Conservation (phyloP, 2,797 vertebrate species). For the Paedocypris micromegethes region DNA sequence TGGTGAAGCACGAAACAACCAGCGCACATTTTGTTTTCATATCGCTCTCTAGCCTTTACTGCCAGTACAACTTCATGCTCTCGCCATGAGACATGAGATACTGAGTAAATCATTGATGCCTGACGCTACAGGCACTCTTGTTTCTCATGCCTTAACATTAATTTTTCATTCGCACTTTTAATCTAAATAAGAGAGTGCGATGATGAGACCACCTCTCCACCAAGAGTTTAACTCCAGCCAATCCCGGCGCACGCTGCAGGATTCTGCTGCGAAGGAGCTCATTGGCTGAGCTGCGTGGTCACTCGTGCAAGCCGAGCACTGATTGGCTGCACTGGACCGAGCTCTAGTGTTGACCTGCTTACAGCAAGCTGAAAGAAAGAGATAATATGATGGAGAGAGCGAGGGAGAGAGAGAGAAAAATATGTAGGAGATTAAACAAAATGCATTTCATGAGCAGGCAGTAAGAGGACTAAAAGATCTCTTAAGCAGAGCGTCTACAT, state of each 20-base stretch:
- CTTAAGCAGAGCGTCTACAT: conserved; percentile 7
- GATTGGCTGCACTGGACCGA: conserved; percentile 25
- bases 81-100: conserved; percentile 27
- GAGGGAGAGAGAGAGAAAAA: neutral
- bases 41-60: neutral
- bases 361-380: conserved; percentile 25
- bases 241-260: neutral
- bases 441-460: conserved; percentile 22
- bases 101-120: conserved; percentile 40
- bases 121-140: conserved; percentile 1
- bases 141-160: conserved; percentile 2
- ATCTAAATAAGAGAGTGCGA: conserved; percentile 20
- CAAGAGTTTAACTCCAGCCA: conserved; percentile 4
- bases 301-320: neutral
- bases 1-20: no score
- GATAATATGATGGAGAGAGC: neutral
- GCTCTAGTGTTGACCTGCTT: conserved; percentile 35
- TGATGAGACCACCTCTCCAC: conserved; percentile 7
- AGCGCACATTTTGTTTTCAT: neutral
- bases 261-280: neutral
- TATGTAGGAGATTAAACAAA: conserved; percentile 21
- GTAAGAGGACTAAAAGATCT: conserved; percentile 21
- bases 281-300: conserved; percentile 14
- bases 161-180: conserved; percentile 31
- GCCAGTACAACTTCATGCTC: neutral